Evolutionary conservation across 1,140 invertebrate species (phyloP).

Genomic region (Cotesia vestalis): DNA sequence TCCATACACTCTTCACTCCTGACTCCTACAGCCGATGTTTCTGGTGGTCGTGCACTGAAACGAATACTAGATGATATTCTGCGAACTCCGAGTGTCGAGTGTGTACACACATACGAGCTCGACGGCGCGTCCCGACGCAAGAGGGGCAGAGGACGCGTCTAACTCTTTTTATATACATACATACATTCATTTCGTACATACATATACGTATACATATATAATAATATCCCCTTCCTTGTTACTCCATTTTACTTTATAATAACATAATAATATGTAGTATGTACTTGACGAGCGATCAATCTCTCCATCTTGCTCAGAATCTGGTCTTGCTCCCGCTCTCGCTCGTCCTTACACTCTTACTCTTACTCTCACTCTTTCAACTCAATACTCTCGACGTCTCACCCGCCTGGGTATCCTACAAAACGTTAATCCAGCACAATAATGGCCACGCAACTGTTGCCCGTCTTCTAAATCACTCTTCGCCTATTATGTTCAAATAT

Average conservation of each 20-base stretch:
- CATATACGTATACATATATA: background rate
- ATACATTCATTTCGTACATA: background rate
- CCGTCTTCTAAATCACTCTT: background rate
- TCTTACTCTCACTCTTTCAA: background rate
- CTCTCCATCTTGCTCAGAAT: background rate
- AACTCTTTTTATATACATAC: conserved; percentile 21
- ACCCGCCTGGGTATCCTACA: conserved; percentile 52
- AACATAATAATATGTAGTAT: too few species aligned
- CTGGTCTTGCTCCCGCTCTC: too few species aligned
- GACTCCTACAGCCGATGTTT: too few species aligned
- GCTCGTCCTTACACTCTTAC: background rate
- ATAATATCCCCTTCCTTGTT: background rate
- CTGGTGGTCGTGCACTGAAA: too few species aligned
- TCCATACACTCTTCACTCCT: too few species aligned
- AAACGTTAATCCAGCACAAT: conserved; percentile 47
- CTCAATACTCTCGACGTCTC: conserved; percentile 49
- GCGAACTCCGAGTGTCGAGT: too few species aligned
- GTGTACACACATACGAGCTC: conserved; percentile 39
- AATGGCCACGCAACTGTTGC: conserved; percentile 45
- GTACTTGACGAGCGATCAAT: background rate
- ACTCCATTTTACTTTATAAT: too few species aligned
- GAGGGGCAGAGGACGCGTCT: conserved; percentile 57
- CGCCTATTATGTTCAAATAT: background rate
- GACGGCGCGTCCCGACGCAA: conserved; percentile 51
- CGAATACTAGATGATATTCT: too few species aligned